Conservation (phyloP, 1,140 invertebrate species). For the Pogonus chalceus region DNA sequence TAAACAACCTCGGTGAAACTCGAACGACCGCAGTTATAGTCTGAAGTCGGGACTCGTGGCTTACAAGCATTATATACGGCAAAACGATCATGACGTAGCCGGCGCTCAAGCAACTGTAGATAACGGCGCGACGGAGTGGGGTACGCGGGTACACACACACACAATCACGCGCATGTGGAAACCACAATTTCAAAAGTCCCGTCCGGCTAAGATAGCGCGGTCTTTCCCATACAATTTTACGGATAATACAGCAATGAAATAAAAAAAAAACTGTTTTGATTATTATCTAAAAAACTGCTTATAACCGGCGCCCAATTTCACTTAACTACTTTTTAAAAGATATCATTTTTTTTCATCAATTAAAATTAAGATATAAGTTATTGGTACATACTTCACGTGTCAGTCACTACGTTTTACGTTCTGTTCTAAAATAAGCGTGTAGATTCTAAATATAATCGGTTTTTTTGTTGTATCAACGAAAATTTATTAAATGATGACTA, state of each 20-base stretch:
- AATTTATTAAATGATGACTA: too few relatives aligned
- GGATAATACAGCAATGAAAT: neutral
- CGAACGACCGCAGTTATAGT: slow-evolving; percentile 6
- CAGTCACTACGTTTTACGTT: too few relatives aligned
- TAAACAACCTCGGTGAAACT: slow-evolving; percentile 18
- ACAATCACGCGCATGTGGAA: neutral
- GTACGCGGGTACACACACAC: neutral
- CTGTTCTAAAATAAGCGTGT: too few relatives aligned
- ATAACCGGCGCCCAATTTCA: neutral
- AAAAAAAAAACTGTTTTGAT: neutral
- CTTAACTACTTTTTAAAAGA: too few relatives aligned
- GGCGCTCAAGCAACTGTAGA: slow-evolving; percentile 10
- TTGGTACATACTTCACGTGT: too few relatives aligned
- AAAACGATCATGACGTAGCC: slow-evolving; percentile 15
- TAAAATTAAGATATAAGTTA: too few relatives aligned
- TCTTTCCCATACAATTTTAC: too few relatives aligned
- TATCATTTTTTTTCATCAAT: too few relatives aligned
- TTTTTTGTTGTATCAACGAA: too few relatives aligned
- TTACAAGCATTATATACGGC: slow-evolving; percentile 8
- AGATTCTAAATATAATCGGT: too few relatives aligned
- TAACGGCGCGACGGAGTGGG: neutral
- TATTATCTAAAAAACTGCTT: neutral
- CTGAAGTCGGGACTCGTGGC: slow-evolving; percentile 5
- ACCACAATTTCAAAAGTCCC: neutral
- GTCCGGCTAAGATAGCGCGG: too few relatives aligned